These are phyloP conservation scores for Heliornis fulica DNA, from an alignment of 2,113 vertebrate species.

Conservation along the genomic window DNA sequence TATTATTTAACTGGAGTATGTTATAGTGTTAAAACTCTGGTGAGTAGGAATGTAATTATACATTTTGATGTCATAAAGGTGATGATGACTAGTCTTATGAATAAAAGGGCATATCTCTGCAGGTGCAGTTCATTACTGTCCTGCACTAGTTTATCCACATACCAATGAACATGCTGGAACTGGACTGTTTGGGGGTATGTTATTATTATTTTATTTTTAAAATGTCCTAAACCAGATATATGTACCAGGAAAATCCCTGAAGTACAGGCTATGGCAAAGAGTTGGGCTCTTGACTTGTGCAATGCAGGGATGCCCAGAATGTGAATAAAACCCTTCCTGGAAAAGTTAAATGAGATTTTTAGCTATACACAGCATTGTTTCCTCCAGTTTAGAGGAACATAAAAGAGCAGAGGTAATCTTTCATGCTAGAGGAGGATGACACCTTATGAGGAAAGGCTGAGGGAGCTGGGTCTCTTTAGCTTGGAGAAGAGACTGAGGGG, in stretches of 20 bases:
- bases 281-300: background rate
- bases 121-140: background rate
- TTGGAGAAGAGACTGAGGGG: too few species aligned
- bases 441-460: too few species aligned
- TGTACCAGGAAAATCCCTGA: background rate
- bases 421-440: background rate
- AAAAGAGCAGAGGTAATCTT: background rate
- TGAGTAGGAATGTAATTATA: background rate
- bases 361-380: background rate
- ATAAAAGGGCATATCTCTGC: background rate
- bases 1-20: background rate
- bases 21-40: background rate
- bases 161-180: background rate
- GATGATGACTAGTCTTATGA: background rate
- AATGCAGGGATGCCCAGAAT: background rate
- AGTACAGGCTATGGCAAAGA: background rate
- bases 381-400: background rate
- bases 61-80: background rate
- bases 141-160: background rate
- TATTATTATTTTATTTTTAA: background rate
- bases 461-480: too few species aligned
- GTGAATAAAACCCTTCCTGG: background rate
- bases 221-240: background rate
- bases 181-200: fast-evolving
- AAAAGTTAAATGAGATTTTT: background rate